These are phyloP conservation scores for Perca flavescens DNA, from an alignment of 2,113 vertebrate species.

Conservation along the genomic window DNA sequence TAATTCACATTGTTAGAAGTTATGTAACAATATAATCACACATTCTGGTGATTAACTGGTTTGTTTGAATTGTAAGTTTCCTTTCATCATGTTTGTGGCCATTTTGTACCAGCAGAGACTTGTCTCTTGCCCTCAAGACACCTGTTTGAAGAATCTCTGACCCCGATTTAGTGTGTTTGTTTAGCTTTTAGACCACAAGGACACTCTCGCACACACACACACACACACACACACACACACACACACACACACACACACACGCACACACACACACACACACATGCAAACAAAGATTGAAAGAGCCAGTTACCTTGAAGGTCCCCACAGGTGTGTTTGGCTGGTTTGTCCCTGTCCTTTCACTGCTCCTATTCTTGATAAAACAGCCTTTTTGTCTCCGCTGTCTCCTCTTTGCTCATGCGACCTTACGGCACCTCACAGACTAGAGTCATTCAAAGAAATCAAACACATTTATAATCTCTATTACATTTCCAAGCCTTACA, in stretches of 20 bases:
- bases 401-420: constrained; percentile 16
- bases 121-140: constrained; percentile 4
- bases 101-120: not conserved
- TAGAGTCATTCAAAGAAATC: constrained; percentile 16
- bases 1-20: not conserved
- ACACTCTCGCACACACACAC: constrained; percentile 12
- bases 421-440: not conserved
- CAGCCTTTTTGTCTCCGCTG: constrained; percentile 27
- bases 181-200: constrained; percentile 57
- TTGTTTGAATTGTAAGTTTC: not conserved
- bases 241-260: not conserved
- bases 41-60: no score
- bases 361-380: constrained; percentile 7
- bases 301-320: constrained; percentile 48
- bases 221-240: constrained; percentile 12
- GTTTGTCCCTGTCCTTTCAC: constrained; percentile 22
- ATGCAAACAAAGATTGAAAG: constrained; percentile 46
- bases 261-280: constrained; percentile 5
- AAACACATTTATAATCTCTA: constrained; percentile 8
- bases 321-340: constrained; percentile 54
- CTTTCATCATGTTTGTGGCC: not conserved
- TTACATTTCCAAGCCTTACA: constrained; percentile 3
- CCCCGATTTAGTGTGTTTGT: constrained; percentile 56
- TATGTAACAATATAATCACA: not conserved
- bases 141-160: constrained; percentile 46